Base-by-base conservation (phyloP, 2,888 invertebrate genomes). In the Trachelus tabidus region DNA sequence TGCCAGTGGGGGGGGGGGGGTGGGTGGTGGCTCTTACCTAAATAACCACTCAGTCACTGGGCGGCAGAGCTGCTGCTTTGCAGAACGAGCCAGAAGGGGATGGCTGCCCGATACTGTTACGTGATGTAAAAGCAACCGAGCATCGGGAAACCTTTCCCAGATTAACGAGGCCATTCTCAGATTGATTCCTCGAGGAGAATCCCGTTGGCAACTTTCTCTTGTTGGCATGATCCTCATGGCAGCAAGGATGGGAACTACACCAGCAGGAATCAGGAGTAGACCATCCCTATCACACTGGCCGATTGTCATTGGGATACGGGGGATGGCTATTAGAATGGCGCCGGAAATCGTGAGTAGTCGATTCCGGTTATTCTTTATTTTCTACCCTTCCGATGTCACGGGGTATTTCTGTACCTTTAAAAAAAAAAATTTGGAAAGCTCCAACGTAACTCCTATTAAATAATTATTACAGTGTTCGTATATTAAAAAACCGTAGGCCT, bases 21-120 rank as follows among this genome's bases (percentile, higher is more conserved):
- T n/a, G n/a, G n/a, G 77, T 81, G 87, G 86, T 85, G 85, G 91
- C 91, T 91, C 91, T 91, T 91, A 91, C 90, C 91, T 90, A 91
- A 91, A 91, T 91, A 91, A 91, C 91, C 91, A 91, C 91, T 91
- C 91, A 91, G 91, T 91, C 91, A 91, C 91, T 91, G 88, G 88
- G 86, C 87, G 88, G 87, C 87, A 87, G 86, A 85, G 85, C 87
- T 81, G 81, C 83, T 79, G 77, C 80, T 80, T 75, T 77, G 71
- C 33, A 71, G 71, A 12, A 71, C 71, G 71, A 71, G 71, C 33
- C 31, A 34, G 71, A 71, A 12, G 71, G 31, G 71, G 71, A 69
- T 81, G 85, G 85, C 84, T 83, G 85, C 81, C 85, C 86, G 88
- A 87, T 87, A 87, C 88, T 85, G 87, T 84, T 88, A 89, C 89